Evolutionary conservation across 2,888 invertebrate genomes (phyloP).

Genomic region (Eilema caniola): DNA sequence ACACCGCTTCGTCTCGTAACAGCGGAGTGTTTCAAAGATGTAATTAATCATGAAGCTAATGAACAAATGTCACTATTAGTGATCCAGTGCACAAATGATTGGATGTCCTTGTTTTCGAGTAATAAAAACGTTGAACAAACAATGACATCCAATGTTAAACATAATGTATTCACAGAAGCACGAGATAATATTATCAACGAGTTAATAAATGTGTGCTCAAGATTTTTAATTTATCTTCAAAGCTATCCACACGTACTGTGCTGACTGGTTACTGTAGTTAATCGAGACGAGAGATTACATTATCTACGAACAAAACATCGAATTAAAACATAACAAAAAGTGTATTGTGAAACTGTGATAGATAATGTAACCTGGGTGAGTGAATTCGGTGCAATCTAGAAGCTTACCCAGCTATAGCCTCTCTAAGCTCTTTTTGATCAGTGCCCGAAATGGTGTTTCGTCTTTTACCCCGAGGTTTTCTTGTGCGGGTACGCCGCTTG

Average conservation of each 20-base stretch:
- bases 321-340: constrained; percentile 47
- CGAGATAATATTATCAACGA: constrained; percentile 77
- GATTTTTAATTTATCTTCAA: constrained; percentile 70
- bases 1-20: constrained; percentile 80
- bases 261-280: constrained; percentile 75
- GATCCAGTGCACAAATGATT: constrained; percentile 81
- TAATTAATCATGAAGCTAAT: constrained; percentile 84
- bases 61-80: constrained; percentile 85
- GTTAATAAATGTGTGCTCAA: constrained; percentile 80
- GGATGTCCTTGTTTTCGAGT: constrained; percentile 72
- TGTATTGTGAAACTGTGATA: constrained; percentile 55
- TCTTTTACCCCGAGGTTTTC: constrained; percentile 93
- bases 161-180: constrained; percentile 84
- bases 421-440: constrained; percentile 95
- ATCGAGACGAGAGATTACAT: constrained; percentile 76
- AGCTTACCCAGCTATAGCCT: constrained; percentile 94
- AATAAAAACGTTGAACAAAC: constrained; percentile 62
- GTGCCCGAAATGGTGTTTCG: constrained; percentile 97
- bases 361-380: constrained; percentile 77
- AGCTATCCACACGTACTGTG: constrained; percentile 82
- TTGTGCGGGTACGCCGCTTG: constrained; percentile 90
- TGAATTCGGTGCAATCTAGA: constrained; percentile 81
- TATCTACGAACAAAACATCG: constrained; percentile 59
- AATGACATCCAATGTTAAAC: constrained; percentile 81
- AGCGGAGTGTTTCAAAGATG: constrained; percentile 72